Base-by-base conservation (phyloP, 30 jellyfish, hydroid and myxozoan species). In the Hydra vulgaris region DNA sequence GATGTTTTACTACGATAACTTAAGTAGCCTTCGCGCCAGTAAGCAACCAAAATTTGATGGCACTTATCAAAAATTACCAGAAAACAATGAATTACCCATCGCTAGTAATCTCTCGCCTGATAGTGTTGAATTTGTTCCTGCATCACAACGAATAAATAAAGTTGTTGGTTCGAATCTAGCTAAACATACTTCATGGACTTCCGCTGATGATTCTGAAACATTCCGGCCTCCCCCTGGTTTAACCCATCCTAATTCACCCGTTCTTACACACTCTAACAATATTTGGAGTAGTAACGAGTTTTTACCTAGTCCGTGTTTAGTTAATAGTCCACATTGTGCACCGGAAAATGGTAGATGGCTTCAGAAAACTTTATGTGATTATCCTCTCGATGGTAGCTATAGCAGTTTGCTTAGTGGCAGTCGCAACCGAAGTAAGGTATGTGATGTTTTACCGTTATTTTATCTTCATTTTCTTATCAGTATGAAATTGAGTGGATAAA, bases 1-100 rank as follows among this genome's bases (percentile, higher is more conserved):
- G 20, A 94, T 94, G 99, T 94, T 94, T 69, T 94, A 72, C 81
- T 94, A 94, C 53, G 99, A 94, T 80, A 94, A 94, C 54, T 88
- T 94, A 27, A 84, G 95, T 81, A 94, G 99, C 69, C 81, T 94
- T 76, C 90, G 99, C 15, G 95, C 96, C 19, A 94, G 97, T 23
- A 88, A 84, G 84, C 79, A 80, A 76, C 88, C 90, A 19, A 24
- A 73, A 71, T 72, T 74, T 53, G 80, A 83, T 67, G 95, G 95
- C 20, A 88, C 66, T 72, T 40, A 83, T 53, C 84, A 72, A 12
- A 87, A 53, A 12, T 73, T 66, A 21, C 23, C 54, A 7, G 18
- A 27, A 23, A 52, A 26, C 27, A 61, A 78, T 15, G 84, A 70
- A 0, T 15, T 18, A 12, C 74, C 71, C 18, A 55, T 84, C 0